Base-by-base conservation (phyloP, 2,113 vertebrate species). In the Hyla sarda region DNA sequence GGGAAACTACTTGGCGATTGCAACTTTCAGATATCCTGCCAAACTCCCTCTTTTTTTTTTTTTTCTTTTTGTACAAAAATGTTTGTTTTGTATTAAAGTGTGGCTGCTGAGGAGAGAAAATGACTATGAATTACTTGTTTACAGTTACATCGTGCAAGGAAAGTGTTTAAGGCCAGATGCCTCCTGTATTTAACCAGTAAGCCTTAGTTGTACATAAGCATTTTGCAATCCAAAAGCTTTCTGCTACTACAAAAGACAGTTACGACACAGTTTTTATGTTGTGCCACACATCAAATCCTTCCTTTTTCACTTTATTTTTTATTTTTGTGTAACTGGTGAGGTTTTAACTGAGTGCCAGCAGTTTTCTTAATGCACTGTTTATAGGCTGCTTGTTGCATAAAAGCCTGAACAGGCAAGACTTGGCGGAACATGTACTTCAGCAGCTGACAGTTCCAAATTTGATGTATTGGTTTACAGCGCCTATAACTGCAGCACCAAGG, bases 141-240 rank as follows among this genome's bases (percentile, higher is more conserved):
- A 97, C 97, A 97, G 93, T 93, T 93, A 94, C 91, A 92, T 93
- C 91, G 89, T 94, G 92, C 93, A 94, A 95, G 93, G 93, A 95
- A 95, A 94, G 93, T 94, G 90, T 95, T 92, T 93, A 95, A 95
- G 94, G 96, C 95, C 94, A 95, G 95, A 95, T 89, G 94, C 96
- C 96, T 96, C 94, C 93, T 93, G 96, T 97, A 97, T 97, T 96
- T 97, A 98, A 99, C 98, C 97, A 97, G 95, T 97, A 98, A 97
- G 98, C 98, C 98, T 99, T 99, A 99, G 97, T 96, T 99, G 98
- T 99, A 99, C 95, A 99, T 97, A 98, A 94, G 96, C 96, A 95
- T 94, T 93, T 92, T 91, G 94, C 95, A 94, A 96, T 93, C 92
- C 76, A 82, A 91, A 93, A 93, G 94, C 95, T 95, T 95, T 95